phyloP scores from a whole-genome alignment of 2,888 invertebrate species.

The Mesorhabditis spiculigera region DNA sequence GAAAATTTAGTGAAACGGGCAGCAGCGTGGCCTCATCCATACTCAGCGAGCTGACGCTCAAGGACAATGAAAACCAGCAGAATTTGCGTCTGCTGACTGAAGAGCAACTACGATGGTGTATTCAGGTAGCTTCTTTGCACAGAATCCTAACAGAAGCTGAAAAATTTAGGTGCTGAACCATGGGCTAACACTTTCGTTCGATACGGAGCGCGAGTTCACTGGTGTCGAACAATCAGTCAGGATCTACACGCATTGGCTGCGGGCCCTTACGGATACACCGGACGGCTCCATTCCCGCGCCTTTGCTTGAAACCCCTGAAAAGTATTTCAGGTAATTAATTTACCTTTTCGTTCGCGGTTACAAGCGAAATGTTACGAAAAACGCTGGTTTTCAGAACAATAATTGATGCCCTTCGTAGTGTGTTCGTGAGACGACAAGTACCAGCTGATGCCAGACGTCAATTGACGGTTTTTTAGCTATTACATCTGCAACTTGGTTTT shows the following conservation, averaged over 20 bases:
- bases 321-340: constrained; percentile 30
- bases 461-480: not conserved
- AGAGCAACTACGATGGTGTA: constrained; percentile 53
- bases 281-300: constrained; percentile 38
- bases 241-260: constrained; percentile 39
- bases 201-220: constrained; percentile 40
- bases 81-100: constrained; percentile 38
- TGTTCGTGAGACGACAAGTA: constrained; percentile 39
- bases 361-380: not conserved
- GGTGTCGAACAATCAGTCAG: constrained; percentile 39
- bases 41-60: constrained; percentile 26
- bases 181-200: constrained; percentile 44
- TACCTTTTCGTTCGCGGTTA: not conserved
- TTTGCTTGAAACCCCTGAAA: constrained; percentile 38
- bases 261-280: constrained; percentile 34
- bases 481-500: constrained; percentile 14
- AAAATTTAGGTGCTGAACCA: constrained; percentile 45
- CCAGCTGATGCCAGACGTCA: constrained; percentile 5
- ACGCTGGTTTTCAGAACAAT: constrained; percentile 35
- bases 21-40: constrained; percentile 27
- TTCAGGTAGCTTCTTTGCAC: constrained; percentile 40
- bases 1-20: constrained; percentile 2
- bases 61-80: constrained; percentile 25
- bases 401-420: constrained; percentile 45
- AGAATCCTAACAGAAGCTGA: not conserved